phyloP scores from a whole-genome alignment of 2,797 vertebrate genomes.

The Acridotheres tristis region DNA sequence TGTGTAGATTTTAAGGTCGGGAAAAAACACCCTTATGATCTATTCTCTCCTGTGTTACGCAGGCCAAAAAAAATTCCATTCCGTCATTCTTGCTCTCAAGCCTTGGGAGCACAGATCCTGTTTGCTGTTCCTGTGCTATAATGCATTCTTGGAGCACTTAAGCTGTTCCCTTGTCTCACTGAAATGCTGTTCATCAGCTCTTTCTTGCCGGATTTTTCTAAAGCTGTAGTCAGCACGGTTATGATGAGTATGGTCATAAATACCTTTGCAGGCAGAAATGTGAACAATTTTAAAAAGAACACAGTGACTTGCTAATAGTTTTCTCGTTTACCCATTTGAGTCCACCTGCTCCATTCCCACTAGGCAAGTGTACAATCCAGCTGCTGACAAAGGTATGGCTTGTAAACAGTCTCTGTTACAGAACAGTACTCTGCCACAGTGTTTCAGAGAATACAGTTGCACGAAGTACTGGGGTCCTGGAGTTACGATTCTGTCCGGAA shows the following conservation, averaged over 20 bases:
- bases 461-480: accelerated
- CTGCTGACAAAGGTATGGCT: background rate
- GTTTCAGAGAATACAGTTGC: background rate
- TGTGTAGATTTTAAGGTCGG: background rate
- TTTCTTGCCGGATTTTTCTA: background rate
- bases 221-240: background rate
- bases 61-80: background rate
- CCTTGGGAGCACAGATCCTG: background rate
- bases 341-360: background rate
- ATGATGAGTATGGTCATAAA: background rate
- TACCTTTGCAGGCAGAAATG: background rate
- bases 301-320: background rate
- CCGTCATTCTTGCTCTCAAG: background rate
- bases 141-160: constrained; percentile 33
- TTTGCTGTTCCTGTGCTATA: background rate
- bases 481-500: background rate
- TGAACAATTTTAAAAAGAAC: background rate
- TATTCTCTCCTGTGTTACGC: background rate
- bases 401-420: background rate
- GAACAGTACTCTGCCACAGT: background rate
- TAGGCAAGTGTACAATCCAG: background rate
- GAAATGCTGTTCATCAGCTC: constrained; percentile 9
- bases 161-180: background rate
- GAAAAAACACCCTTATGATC: background rate
- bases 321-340: accelerated